phyloP scores from a whole-genome alignment of 2,888 invertebrate genomes.

The Sericinus montela region DNA sequence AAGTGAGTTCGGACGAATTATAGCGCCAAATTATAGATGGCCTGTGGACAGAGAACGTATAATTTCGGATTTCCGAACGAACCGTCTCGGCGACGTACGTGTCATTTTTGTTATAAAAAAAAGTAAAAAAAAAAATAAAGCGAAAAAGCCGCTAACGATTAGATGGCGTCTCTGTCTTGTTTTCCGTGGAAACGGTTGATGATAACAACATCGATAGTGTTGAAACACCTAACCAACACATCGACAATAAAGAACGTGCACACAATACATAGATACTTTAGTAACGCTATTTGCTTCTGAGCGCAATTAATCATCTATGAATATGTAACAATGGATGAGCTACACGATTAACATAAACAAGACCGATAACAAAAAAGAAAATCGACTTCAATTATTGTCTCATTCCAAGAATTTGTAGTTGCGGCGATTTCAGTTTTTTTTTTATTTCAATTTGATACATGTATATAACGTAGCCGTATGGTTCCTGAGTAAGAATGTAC shows the following conservation, averaged over 20 bases:
- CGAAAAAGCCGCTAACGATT: slow-evolving; percentile 26
- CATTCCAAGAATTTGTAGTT: not conserved
- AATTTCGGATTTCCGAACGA: slow-evolving; percentile 37
- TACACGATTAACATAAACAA: slow-evolving; percentile 3
- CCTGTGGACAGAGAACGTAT: slow-evolving; percentile 33
- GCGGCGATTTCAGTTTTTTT: too few relatives aligned
- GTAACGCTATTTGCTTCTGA: slow-evolving; percentile 1
- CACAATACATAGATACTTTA: not conserved
- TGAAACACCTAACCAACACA: not conserved
- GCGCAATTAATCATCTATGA: slow-evolving; percentile 10
- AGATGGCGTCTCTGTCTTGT: slow-evolving; percentile 32
- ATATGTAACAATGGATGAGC: slow-evolving; percentile 12
- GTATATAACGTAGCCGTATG: too few relatives aligned
- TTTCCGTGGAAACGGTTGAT: slow-evolving; percentile 17
- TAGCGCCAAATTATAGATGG: slow-evolving; percentile 63
- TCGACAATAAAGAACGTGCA: not conserved
- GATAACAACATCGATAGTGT: not conserved
- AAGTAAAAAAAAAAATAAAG: slow-evolving; percentile 14
- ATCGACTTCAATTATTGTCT: not conserved
- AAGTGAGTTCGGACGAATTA: slow-evolving; percentile 51
- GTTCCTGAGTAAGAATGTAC: too few relatives aligned
- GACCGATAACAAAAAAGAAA: slow-evolving; percentile 1
- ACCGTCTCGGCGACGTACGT: slow-evolving; percentile 32
- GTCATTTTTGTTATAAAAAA: slow-evolving; percentile 44
- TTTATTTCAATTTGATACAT: too few relatives aligned